Conservation (phyloP, 2,888 invertebrate genomes). For the Conus canariensis region DNA sequence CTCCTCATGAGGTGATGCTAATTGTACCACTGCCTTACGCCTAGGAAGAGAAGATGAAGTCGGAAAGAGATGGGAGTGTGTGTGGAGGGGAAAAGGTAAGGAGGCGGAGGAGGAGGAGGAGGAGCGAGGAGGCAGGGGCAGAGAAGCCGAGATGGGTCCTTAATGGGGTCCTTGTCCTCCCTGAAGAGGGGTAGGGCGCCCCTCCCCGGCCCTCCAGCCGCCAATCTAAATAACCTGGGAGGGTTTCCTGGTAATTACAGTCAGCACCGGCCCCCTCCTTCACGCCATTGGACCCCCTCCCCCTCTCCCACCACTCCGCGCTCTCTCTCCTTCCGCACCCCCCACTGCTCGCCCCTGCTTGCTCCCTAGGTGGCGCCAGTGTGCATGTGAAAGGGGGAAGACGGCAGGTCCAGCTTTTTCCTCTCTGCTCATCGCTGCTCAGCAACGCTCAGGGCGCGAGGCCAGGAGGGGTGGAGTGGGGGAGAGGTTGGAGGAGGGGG, state of each 20-base stretch:
- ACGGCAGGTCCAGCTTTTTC: not conserved
- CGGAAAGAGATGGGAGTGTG: not conserved
- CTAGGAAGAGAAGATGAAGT: not conserved
- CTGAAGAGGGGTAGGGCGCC: conserved; percentile 32
- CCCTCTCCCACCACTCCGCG: not conserved
- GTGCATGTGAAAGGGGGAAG: not conserved
- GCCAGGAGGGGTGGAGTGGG: not conserved
- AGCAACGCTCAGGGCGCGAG: not conserved
- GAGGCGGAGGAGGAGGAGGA: not conserved
- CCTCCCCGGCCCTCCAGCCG: conserved; percentile 25
- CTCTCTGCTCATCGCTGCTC: not conserved
- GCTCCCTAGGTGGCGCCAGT: not conserved
- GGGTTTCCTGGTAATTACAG: conserved; percentile 39
- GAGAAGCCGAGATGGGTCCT: conserved; percentile 7
- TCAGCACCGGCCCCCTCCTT: conserved; percentile 7
- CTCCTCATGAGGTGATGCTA: not conserved
- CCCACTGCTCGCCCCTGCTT: not conserved
- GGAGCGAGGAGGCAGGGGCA: not conserved
- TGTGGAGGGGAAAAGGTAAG: too few species aligned
- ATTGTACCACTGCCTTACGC: conserved; percentile 38
- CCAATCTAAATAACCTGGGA: conserved; percentile 40
- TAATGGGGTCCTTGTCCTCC: conserved; percentile 33
- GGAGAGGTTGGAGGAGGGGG: not conserved
- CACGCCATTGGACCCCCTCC: too few species aligned
- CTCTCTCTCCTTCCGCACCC: not conserved